phyloP scores from a whole-genome alignment of 2,113 vertebrate genomes.

The Progne subis region DNA sequence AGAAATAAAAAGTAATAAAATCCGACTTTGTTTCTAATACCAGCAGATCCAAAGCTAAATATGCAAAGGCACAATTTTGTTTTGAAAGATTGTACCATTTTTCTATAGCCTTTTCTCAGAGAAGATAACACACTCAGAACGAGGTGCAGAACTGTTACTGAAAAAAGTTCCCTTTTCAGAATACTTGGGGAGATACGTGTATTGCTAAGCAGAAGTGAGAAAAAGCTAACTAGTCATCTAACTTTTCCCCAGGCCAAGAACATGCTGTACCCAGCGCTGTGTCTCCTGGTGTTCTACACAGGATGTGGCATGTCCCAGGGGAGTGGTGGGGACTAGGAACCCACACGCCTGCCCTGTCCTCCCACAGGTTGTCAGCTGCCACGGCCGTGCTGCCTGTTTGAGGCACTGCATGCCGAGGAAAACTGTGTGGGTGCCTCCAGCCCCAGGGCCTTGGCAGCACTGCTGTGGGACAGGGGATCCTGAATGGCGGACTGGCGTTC shows the following conservation, averaged over 20 bases:
- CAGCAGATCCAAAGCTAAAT: constrained; percentile 36
- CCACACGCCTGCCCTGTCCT: not conserved
- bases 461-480: fast-evolving
- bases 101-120: not conserved
- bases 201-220: not conserved
- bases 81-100: constrained; percentile 6
- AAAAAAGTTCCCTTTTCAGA: not conserved
- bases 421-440: not conserved
- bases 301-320: not conserved
- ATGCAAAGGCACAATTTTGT: not conserved
- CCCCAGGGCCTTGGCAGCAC: not conserved
- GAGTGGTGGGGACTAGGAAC: not conserved
- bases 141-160: not conserved
- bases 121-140: not conserved
- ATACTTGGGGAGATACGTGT: fast-evolving
- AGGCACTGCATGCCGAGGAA: not conserved
- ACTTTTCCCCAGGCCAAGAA: not conserved
- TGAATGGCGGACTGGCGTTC: fast-evolving
- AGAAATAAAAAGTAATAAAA: constrained; percentile 56
- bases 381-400: fast-evolving
- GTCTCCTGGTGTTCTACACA: not conserved
- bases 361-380: not conserved
- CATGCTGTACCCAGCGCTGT: fast-evolving
- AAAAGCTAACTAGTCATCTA: not conserved
- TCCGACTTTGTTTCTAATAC: constrained; percentile 24